Percentiles rank a stretch among this genome's conserved stretches.
Evolutionary conservation across 2,888 invertebrate genomes (phyloP).

Genomic region (Bugula neritina): DNA sequence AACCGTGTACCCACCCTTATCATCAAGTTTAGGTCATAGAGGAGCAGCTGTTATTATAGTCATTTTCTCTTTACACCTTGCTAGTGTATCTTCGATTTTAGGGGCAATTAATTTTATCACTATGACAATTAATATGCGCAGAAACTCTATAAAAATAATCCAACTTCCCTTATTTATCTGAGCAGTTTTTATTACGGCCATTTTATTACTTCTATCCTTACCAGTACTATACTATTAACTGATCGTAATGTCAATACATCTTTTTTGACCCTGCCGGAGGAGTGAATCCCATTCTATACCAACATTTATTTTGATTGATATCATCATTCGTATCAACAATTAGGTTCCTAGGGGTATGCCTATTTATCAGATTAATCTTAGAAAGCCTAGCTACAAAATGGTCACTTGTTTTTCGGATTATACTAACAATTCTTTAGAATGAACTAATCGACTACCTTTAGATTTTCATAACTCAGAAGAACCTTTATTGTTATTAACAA

Average conservation of each 20-base stretch:
- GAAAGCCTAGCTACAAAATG: slow-evolving; percentile 36
- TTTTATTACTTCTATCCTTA: slow-evolving; percentile 64
- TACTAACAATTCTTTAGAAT: slow-evolving; percentile 34
- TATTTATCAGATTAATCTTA: slow-evolving; percentile 37
- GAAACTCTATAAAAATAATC: slow-evolving; percentile 60
- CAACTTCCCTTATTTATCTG: slow-evolving; percentile 69
- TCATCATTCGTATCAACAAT: slow-evolving; percentile 37
- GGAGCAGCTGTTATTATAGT: slow-evolving; percentile 68
- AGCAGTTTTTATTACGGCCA: slow-evolving; percentile 64
- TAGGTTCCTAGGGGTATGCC: slow-evolving; percentile 33
- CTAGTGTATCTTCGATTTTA: slow-evolving; percentile 64
- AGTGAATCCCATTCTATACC: slow-evolving; percentile 73
- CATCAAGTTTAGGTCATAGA: slow-evolving; percentile 62
- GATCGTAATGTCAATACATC: slow-evolving; percentile 75
- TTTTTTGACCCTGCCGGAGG: slow-evolving; percentile 73
- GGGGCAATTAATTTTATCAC: slow-evolving; percentile 75
- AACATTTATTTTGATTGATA: slow-evolving; percentile 72
- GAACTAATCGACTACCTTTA: slow-evolving; percentile 33
- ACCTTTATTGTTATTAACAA: slow-evolving; percentile 26
- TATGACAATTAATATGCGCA: slow-evolving; percentile 68
- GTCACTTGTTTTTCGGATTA: slow-evolving; percentile 30
- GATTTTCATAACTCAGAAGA: slow-evolving; percentile 34
- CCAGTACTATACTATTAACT: slow-evolving; percentile 71
- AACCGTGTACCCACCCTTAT: slow-evolving; percentile 70
- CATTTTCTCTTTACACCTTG: slow-evolving; percentile 71